Conservation (phyloP, 2,888 invertebrate species). For the Thymelicus sylvestris region DNA sequence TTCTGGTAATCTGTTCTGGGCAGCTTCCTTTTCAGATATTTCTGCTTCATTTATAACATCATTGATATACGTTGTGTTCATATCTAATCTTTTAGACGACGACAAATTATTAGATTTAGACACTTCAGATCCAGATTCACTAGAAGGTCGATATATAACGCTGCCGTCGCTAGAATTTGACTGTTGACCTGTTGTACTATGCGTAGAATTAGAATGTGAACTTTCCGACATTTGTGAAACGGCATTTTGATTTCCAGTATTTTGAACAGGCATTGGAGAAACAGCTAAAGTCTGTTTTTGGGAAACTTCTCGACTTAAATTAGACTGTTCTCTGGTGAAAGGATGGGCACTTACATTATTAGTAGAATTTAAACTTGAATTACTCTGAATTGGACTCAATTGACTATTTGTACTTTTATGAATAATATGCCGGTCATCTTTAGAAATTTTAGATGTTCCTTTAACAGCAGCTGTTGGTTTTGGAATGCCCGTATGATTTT, state of each 20-base stretch:
- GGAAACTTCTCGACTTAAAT: slow-evolving; percentile 77
- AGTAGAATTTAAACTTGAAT: slow-evolving; percentile 83
- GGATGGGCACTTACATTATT: slow-evolving; percentile 78
- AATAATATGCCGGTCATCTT: slow-evolving; percentile 82
- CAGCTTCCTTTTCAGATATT: slow-evolving; percentile 77
- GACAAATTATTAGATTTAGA: slow-evolving; percentile 73
- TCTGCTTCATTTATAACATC: slow-evolving; percentile 84
- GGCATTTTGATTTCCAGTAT: slow-evolving; percentile 59
- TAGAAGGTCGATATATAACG: slow-evolving; percentile 89
- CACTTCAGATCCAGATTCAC: slow-evolving; percentile 88
- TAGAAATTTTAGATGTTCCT: slow-evolving; percentile 91
- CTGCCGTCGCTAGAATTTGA: slow-evolving; percentile 90
- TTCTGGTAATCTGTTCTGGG: slow-evolving; percentile 66
- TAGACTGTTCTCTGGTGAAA: slow-evolving; percentile 80
- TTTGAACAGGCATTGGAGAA: slow-evolving; percentile 89
- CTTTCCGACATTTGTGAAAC: slow-evolving; percentile 87
- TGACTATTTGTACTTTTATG: slow-evolving; percentile 84
- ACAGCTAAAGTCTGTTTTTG: slow-evolving; percentile 86
- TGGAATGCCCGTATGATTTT: slow-evolving; percentile 88
- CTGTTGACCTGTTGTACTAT: slow-evolving; percentile 87
- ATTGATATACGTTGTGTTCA: slow-evolving; percentile 79
- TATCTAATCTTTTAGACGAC: slow-evolving; percentile 81
- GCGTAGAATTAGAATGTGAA: slow-evolving; percentile 84
- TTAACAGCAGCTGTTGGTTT: slow-evolving; percentile 97
- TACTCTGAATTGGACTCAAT: slow-evolving; percentile 84